Evolutionary conservation across 2,797 vertebrate species (phyloP).

Genomic region (Enteromius argenteus): DNA sequence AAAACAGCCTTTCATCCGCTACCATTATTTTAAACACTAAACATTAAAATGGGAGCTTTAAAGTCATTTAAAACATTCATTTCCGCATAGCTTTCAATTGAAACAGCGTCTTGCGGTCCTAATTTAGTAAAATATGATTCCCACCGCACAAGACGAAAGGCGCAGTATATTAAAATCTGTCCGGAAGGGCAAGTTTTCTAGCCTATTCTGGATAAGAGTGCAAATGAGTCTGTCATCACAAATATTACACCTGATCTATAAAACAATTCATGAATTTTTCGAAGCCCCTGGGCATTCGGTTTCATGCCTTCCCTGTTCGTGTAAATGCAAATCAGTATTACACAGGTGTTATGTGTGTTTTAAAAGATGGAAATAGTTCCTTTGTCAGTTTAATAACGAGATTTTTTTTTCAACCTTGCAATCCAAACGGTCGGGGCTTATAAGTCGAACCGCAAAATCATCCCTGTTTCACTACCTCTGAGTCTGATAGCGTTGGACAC

Average conservation of each 20-base stretch:
- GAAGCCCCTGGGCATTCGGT: slow-evolving; percentile 11
- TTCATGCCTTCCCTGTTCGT: slow-evolving; percentile 15
- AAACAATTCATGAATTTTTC: slow-evolving; percentile 42
- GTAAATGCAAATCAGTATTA: slow-evolving; percentile 50
- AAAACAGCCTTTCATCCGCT: slow-evolving; percentile 34
- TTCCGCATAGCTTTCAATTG: slow-evolving; percentile 19
- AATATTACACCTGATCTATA: slow-evolving; percentile 42
- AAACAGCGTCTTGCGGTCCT: slow-evolving; percentile 8
- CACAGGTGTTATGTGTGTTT: slow-evolving; percentile 40
- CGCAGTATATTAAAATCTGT: slow-evolving; percentile 46
- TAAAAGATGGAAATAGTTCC: slow-evolving; percentile 41
- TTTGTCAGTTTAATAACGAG: slow-evolving; percentile 41
- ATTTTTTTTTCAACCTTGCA: slow-evolving; percentile 12
- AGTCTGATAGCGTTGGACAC: slow-evolving; percentile 24
- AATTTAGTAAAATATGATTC: slow-evolving; percentile 27
- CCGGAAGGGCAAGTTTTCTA: slow-evolving; percentile 19
- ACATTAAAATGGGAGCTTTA: slow-evolving; percentile 28
- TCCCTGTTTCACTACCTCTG: slow-evolving; percentile 1
- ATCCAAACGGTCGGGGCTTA: background rate
- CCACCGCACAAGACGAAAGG: slow-evolving; percentile 25
- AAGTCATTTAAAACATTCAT: slow-evolving; percentile 28
- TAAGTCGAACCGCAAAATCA: slow-evolving; percentile 21
- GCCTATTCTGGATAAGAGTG: slow-evolving; percentile 38
- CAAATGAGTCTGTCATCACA: slow-evolving; percentile 54
- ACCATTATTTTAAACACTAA: slow-evolving; percentile 35